Evolutionary conservation across 2,888 invertebrate genomes (phyloP), one percentile per base, ranked within the genome.

Genomic region (Lepas anatifera): DNA sequence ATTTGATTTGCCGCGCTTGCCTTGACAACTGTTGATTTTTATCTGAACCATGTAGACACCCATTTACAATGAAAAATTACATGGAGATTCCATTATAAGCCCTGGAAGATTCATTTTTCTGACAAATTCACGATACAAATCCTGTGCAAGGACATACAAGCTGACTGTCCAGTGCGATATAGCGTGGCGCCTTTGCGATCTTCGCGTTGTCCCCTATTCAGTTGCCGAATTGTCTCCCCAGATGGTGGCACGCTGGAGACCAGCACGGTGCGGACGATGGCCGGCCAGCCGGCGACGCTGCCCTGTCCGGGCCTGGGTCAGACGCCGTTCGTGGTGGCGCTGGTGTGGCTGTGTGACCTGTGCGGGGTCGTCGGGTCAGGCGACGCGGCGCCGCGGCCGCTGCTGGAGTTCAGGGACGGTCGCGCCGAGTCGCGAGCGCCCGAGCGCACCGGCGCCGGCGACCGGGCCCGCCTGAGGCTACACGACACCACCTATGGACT

Each of bases 291-390:
- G 80, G 83, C 85, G 74, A 85, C 86, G 72, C 80, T 87, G 75
- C 81, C 84, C 71, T 87, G 87, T 80, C 87, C 87, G 46, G 87
- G 87, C 50, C 86, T 87, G 72, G 86, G 84, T 76, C 87, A 87
- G 79, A 84, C 85, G 75, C 86, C 87, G 63, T 79, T 87, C 76
- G 84, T 87, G 75, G 82, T 84, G 77, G 84, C 83, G 75, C 79
- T 87, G 75, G 86, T 86, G 77, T 87, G 87, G 87, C 80, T 81
- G 70, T 77, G 77, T 71, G 70, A 72, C 41, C 58, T 32, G 16
- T 58, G 58, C 35, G 58, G 58, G 1, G 39, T 7, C 39, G 39
- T 39, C 70, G 64, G 67, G 22, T 68, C 52, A n/a, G 52, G 64
- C 41, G n/a, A 27, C 32, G n/a, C 25, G 2, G 11, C 16, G 11